Evolutionary conservation across 2,888 invertebrate genomes (phyloP), one percentile per base, ranked within the genome.

Genomic region (Scrobipalpa costella): DNA sequence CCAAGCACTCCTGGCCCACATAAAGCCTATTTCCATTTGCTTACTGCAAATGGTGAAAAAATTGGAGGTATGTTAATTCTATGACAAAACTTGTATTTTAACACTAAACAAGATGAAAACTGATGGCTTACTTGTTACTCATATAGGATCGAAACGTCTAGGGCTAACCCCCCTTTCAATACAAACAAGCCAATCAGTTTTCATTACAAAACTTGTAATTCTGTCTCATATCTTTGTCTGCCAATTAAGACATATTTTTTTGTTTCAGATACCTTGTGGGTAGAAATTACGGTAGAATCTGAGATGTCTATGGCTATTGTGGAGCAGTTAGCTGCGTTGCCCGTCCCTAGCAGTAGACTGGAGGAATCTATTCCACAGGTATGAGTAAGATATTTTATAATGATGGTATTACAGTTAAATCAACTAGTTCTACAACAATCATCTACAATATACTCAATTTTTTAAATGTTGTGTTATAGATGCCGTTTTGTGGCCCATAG

Each of bases 11-110:
- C 95, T 49, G 97, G 97, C 11, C 93, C 94, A 17, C 96, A 96
- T 84, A 94, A 95, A 84, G 96, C 96, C 71, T 96, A 96, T 91
- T 99, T 98, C 95, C 94, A 98, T 78, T 93, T 98, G 92, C 95
- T 95, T 77, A 97, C 97, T 64, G 93, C 96, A 49, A 95, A 95
- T 75, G 98, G 98, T 67, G 94, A 96, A 74, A 97, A 96, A 86
- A 98, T 98, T 93, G 99, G 99, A 85, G 98, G 98, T 98, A 90
- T 77, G 77, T 72, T 64, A 36, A 47, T n/a, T 33, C n/a, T 55
- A 17, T 49, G 11, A 15, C 44, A 44, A 6, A n/a, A 44, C 15
- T 44, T 27, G n/a, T n/a, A n/a, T n/a, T n/a, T n/a, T n/a, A n/a
- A n/a, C n/a, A n/a, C n/a, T n/a, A n/a, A n/a, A n/a, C n/a, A n/a